These are phyloP conservation scores for Lophochroa leadbeateri DNA, from an alignment of 2,113 vertebrate species.

Conservation along the genomic window DNA sequence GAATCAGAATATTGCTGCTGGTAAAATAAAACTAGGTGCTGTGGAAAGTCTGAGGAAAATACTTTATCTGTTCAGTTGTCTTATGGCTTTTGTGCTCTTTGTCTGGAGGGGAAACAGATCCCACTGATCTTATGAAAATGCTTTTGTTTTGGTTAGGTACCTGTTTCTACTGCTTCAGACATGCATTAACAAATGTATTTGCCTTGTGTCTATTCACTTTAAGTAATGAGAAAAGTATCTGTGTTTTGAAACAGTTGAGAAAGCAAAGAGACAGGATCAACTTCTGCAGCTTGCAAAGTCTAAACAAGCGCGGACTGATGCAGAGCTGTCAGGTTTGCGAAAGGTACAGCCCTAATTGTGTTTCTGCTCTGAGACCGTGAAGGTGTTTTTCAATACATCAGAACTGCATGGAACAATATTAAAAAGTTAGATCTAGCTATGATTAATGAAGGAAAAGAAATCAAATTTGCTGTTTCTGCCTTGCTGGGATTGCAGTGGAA, in stretches of 20 bases:
- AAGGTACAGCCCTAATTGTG: slow-evolving; percentile 72
- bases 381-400: neutral
- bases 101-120: neutral
- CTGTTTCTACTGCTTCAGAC: neutral
- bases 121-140: neutral
- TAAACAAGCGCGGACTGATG: slow-evolving; percentile 81
- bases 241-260: slow-evolving; percentile 78
- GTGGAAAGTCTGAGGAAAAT: neutral
- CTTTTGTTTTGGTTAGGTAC: neutral
- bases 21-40: neutral
- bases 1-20: neutral
- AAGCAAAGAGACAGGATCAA: slow-evolving; percentile 82
- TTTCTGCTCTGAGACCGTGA: neutral
- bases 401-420: neutral
- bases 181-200: neutral
- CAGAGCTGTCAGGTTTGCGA: slow-evolving; percentile 78
- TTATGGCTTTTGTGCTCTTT: neutral
- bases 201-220: neutral
- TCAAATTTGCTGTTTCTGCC: neutral
- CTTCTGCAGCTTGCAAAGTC: slow-evolving; percentile 83
- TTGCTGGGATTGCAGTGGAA: neutral
- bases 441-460: neutral
- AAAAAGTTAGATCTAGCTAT: neutral
- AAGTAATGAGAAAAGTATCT: neutral
- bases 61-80: neutral